A percentile compares a stretch with the other conserved stretches of the same genome.
Conservation (phyloP, 2,888 invertebrate genomes). For the Calliopum simillimum region DNA sequence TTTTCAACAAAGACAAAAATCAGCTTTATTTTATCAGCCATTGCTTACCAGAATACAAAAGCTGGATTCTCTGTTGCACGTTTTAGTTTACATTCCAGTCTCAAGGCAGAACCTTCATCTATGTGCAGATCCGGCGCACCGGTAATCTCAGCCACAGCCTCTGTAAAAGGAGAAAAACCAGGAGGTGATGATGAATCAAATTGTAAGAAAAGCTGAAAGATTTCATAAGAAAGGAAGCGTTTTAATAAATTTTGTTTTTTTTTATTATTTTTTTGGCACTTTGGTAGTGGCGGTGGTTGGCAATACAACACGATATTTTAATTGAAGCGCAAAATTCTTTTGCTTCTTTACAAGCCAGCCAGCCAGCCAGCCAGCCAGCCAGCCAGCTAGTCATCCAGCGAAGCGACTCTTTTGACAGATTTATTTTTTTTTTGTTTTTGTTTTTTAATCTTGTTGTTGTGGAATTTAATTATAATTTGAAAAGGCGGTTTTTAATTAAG, state of each 20-base stretch:
- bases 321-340: no score
- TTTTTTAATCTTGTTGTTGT: no score
- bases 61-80: conserved; percentile 67
- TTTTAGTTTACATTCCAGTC: conserved; percentile 65
- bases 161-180: conserved; percentile 48
- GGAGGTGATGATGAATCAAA: neutral
- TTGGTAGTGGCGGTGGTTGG: neutral
- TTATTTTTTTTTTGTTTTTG: no score
- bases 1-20: no score
- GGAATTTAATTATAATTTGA: no score
- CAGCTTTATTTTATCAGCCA: conserved; percentile 11
- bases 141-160: conserved; percentile 66
- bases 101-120: conserved; percentile 66
- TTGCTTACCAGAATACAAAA: conserved; percentile 66
- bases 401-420: no score
- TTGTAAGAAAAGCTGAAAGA: no score
- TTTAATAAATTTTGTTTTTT: neutral
- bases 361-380: no score
- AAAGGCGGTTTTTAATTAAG: no score
- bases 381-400: no score
- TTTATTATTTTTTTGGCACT: neutral
- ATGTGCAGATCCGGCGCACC: conserved; percentile 67
- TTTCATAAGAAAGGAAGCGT: neutral
- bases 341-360: no score
- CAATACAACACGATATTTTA: no score